Conservation (phyloP, 2,888 invertebrate genomes). For the Trissolcus japonicus region DNA sequence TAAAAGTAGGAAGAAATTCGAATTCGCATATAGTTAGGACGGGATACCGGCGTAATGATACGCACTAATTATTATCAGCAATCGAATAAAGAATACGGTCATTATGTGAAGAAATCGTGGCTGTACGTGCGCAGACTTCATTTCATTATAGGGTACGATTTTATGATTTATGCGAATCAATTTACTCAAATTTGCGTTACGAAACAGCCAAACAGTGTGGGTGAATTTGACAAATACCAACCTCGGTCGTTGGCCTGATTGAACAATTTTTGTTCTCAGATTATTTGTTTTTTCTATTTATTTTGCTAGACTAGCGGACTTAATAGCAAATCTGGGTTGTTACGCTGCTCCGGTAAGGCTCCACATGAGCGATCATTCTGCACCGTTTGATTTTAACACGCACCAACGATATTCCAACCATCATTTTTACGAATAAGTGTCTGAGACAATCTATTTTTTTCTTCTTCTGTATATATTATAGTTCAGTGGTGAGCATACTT, state of each 20-base stretch:
- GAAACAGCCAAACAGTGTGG: no score
- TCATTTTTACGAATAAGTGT: constrained; percentile 33
- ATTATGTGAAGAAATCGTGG: constrained; percentile 43
- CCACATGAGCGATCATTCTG: constrained; percentile 53
- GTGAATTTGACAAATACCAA: background rate
- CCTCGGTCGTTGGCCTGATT: background rate
- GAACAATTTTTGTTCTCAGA: no score
- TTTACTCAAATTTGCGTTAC: no score
- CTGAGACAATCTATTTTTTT: constrained; percentile 25
- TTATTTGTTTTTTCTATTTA: constrained; percentile 10
- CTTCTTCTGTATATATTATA: no score
- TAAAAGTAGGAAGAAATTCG: constrained; percentile 46
- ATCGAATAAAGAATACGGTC: constrained; percentile 49
- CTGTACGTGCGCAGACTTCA: constrained; percentile 3
- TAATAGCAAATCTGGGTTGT: constrained; percentile 45
- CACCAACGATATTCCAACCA: constrained; percentile 34
- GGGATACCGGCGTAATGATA: constrained; percentile 47
- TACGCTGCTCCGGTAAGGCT: constrained; percentile 36
- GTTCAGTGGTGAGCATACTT: no score
- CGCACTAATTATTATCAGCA: constrained; percentile 54
- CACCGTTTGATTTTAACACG: constrained; percentile 45
- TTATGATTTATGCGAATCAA: no score
- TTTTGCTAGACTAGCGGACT: constrained; percentile 35
- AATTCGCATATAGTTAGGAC: constrained; percentile 42
- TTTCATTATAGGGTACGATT: constrained; percentile 13